A percentile compares a stretch with the other conserved stretches of the same genome.
These are phyloP conservation scores for Himalopsyche japonica DNA, from an alignment of 2,888 invertebrate genomes.

Conservation along the genomic window DNA sequence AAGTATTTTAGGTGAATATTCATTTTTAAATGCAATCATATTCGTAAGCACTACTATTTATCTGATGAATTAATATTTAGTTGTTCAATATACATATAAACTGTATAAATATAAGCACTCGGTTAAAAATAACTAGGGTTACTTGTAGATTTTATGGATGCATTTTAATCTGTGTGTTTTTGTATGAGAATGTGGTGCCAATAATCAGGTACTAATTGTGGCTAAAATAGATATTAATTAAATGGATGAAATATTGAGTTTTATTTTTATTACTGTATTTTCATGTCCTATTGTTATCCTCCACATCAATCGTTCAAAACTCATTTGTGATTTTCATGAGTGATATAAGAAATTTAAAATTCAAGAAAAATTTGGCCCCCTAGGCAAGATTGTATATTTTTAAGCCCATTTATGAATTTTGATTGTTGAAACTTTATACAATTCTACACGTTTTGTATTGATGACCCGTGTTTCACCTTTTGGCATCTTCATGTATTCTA, in stretches of 20 bases:
- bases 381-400: too few relatives aligned
- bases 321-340: too few relatives aligned
- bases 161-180: constrained; percentile 21
- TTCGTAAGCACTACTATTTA: neutral
- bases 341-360: too few relatives aligned
- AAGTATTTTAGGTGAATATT: neutral
- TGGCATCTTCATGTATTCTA: too few relatives aligned
- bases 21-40: neutral
- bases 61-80: neutral
- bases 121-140: neutral
- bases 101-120: neutral
- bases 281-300: too few relatives aligned
- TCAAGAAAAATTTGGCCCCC: too few relatives aligned
- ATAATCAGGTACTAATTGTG: constrained; percentile 29
- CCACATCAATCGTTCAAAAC: too few relatives aligned
- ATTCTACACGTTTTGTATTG: too few relatives aligned
- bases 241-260: neutral
- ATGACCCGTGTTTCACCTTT: too few relatives aligned
- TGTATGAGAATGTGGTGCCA: constrained; percentile 31
- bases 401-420: too few relatives aligned
- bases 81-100: neutral
- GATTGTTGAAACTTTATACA: too few relatives aligned
- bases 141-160: neutral
- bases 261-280: neutral
- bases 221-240: constrained; percentile 21